Conservation (phyloP, 2,888 invertebrate species). For the Drosophila paramelanica region DNA sequence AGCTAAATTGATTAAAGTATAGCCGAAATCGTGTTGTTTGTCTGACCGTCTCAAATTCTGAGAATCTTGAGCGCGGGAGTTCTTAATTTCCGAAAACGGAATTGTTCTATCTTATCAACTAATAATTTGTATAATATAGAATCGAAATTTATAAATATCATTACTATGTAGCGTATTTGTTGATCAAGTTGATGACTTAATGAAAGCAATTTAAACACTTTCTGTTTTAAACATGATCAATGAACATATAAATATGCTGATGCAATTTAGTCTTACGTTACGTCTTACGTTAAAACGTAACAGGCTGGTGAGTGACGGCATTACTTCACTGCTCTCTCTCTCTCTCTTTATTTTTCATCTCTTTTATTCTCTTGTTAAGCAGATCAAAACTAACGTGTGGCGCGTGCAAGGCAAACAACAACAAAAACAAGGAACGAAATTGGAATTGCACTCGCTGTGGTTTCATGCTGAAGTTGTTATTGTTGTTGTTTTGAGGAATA, state of each 20-base stretch:
- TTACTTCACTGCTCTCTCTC: neutral
- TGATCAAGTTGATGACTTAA: constrained; percentile 22
- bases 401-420: constrained; percentile 59
- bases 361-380: constrained; percentile 13
- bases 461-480: constrained; percentile 34
- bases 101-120: constrained; percentile 45
- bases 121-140: constrained; percentile 1
- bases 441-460: constrained; percentile 47
- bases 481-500: constrained; percentile 58
- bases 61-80: constrained; percentile 28
- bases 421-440: constrained; percentile 34
- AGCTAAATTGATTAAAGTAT: constrained; percentile 38
- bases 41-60: constrained; percentile 22
- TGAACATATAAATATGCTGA: constrained; percentile 33
- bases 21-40: constrained; percentile 31
- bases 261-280: constrained; percentile 54
- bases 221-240: constrained; percentile 24
- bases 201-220: constrained; percentile 33
- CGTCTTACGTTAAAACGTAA: constrained; percentile 46
- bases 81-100: constrained; percentile 22
- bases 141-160: neutral
- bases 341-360: neutral
- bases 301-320: neutral
- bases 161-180: constrained; percentile 23
- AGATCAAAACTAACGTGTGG: constrained; percentile 50